Base-by-base conservation (phyloP, 1,140 invertebrate genomes). In the Bombyx mandarina region DNA sequence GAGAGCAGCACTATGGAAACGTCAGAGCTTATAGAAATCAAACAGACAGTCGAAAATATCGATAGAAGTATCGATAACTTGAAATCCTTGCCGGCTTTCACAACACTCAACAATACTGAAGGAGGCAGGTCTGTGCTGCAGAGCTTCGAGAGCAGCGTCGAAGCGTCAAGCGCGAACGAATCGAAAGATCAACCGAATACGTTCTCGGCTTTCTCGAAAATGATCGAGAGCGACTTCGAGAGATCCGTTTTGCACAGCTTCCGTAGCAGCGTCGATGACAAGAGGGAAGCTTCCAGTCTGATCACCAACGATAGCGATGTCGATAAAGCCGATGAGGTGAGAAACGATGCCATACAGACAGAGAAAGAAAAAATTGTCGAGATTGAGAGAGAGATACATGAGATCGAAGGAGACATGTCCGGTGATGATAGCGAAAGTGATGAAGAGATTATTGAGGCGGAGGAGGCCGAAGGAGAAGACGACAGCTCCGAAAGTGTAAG, bases 331-430 rank as follows among this genome's bases (percentile, higher is more conserved):
- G 67, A 52, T 49, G 64, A 69, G 59, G 72, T 70, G 26, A 65
- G 53, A 26, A 5, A 50, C 6, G 45, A 57, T 6, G 43, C 64
- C 1, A 83, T 80, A 52, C 76, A 80, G 51, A 84, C 77, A 53
- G 78, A 82, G 56, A 86, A 83, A 54, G 75, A 84, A 56, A 76
- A 66, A 58, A 85, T 85, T 54, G 79, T 84, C 4, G 80, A 85
- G 51, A 85, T 85, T 52, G 75, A 81, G 44, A 63, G 76, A 8
- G 82, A 85, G 58, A 85, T 85, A 8, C 73, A 76, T 69, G 83
- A 83, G 57, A 76, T 85, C n/a, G 79, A 86, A 56, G 56, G 51
- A 7, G 59, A 58, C 56, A 65, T 65, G 53, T 58, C 59, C 8
- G 59, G 61, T 26, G 50, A 51, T 50, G 62, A 61, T 5, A 57